A percentile compares a stretch with the other conserved stretches of the same genome.
phyloP scores from a whole-genome alignment of 2,797 vertebrate species.

The Centroberyx gerrardi region DNA sequence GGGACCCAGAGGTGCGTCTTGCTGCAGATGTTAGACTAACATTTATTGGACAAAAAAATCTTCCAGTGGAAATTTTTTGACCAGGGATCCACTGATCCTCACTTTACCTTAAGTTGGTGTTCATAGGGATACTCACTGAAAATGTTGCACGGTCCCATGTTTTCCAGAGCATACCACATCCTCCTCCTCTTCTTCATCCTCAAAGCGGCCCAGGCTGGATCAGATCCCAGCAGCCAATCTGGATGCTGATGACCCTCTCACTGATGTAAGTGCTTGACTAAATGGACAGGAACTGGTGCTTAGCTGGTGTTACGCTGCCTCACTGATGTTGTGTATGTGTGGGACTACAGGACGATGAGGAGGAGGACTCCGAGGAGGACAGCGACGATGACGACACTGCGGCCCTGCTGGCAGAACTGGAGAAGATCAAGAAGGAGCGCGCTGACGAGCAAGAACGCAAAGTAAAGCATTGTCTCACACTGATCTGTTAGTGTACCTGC shows the following conservation, averaged over 20 bases:
- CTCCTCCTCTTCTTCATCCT: constrained; percentile 95
- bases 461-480: constrained; percentile 79
- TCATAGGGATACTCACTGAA: not conserved
- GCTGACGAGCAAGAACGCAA: constrained; percentile 97
- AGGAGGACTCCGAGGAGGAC: constrained; percentile 92
- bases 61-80: not conserved
- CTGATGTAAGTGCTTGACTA: constrained; percentile 87
- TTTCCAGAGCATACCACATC: constrained; percentile 94
- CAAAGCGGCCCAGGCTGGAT: constrained; percentile 96
- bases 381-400: constrained; percentile 97
- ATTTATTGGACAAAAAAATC: not conserved
- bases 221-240: constrained; percentile 98
- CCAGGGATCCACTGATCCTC: not conserved
- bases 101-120: not conserved
- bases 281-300: constrained; percentile 1
- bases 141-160: constrained; percentile 14
- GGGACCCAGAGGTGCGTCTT: constrained; percentile 90
- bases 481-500: not conserved
- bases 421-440: constrained; percentile 98
- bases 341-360: constrained; percentile 89
- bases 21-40: constrained; percentile 2
- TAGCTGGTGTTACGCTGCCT: constrained; percentile 1
- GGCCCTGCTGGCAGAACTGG: constrained; percentile 96
- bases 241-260: constrained; percentile 97
- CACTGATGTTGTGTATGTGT: constrained; percentile 14